Evolutionary conservation across 2,888 invertebrate genomes (phyloP), one percentile per base, ranked within the genome.

Genomic region (Drosophila parthenogenetica): DNA sequence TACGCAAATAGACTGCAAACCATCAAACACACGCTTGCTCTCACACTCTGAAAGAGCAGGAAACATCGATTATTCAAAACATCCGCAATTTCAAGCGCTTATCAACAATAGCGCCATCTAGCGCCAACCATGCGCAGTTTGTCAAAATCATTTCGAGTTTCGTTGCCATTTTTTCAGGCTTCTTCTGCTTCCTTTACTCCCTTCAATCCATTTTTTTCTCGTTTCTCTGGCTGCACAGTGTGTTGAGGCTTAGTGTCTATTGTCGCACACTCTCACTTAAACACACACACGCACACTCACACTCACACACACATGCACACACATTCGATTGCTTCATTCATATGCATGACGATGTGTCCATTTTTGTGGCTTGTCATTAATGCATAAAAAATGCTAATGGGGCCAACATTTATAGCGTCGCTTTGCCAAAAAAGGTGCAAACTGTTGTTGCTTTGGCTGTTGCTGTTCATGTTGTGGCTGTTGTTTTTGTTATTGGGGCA

Each of bases 11-110:
- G 32, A 69, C 60, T 43, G 60, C 25, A 19, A 32, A 39, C 35
- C 55, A 46, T 37, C 60, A 50, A 35, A 46, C 35, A 39, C 5
- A 45, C 25, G 29, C 29, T 29, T 8, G 8, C 29, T 17, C 25
- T 10, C 29, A 16, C 19, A 51, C 35, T 43, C 10, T 61, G 46
- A 61, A 53, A 58, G 57, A 32, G 53, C 73, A 79, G 87, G 85
- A 87, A 83, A 71, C 87, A 85, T 85, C 85, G 85, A 85, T 85
- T 85, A 85, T 85, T 85, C 86, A 85, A 87, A 87, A 85, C 81
- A 85, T 85, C 86, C 87, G 86, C 87, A 83, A 82, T 85, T 83
- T 71, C 35, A 69, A 74, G 69, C 69, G 79, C 79, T 85, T 82
- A 85, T 87, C 84, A 87, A 85, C 87, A 74, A 78, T 64, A 72